Evolutionary conservation across 2,797 vertebrate species (phyloP), one percentile per base, ranked within the genome.

Genomic region (Chelmon rostratus): DNA sequence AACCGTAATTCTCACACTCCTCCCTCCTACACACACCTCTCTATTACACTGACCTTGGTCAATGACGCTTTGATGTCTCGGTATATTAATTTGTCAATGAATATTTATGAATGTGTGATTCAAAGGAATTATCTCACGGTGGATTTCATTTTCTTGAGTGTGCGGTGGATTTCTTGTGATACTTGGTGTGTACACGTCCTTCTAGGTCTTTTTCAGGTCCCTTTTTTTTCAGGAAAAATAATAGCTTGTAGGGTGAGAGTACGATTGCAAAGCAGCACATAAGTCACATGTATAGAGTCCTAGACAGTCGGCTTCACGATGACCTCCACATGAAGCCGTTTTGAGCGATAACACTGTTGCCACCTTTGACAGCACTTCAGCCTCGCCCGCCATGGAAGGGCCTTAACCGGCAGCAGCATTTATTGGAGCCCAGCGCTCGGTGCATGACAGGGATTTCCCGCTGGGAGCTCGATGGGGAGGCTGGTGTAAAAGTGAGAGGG

Each of bases 401-500:
- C 68, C 77, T 78, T 70, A 68, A 73, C 53, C 49, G 37, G 67
- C 77, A 42, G 33, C 44, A 21, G 54, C 53, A 56, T 87, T 90
- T 88, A 89, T 72, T 83, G 83, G 65, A 67, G 65, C 69, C 75
- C 21, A 68, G 11, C 18, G 40, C 64, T 74, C n/a, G 2, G 56
- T 52, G 81, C 88, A 58, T 87, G 88, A 83, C 89, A 85, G 82
- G 76, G 83, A 79, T 80, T 75, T 86, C 90, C 92, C 90, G 67
- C 76, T 82, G 90, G 90, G 92, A 91, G 91, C 72, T 0, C 37
- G 50, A 66, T 11, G 58, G 82, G 83, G 81, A 84, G 84, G 85
- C 71, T 85, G 79, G 88, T 88, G 92, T 90, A 87, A 87, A 91
- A 90, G 86, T 76, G 89, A 88, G 88, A 89, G 81, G 75, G 56